These are phyloP conservation scores for Enoplolaimus lenunculus DNA, from an alignment of 2,888 invertebrate genomes.

Conservation along the genomic window DNA sequence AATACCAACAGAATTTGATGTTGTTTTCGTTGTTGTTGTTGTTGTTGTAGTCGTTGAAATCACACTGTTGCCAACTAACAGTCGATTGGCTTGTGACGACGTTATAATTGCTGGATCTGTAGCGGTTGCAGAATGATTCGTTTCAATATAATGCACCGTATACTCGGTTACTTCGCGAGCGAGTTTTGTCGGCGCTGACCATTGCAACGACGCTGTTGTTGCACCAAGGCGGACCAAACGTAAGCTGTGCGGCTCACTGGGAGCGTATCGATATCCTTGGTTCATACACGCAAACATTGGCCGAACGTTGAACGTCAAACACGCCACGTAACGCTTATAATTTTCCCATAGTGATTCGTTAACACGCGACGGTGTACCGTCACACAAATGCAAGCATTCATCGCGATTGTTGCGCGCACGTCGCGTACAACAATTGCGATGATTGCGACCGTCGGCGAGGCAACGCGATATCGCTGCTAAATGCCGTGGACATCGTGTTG, in stretches of 20 bases:
- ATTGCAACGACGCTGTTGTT: neutral
- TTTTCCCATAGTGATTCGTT: conserved; percentile 22
- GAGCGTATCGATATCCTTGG: conserved; percentile 28
- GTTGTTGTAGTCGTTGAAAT: too few relatives aligned
- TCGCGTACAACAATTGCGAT: conserved; percentile 29
- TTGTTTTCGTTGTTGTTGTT: too few relatives aligned
- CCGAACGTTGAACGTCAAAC: conserved; percentile 31
- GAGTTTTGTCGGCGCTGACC: conserved; percentile 12
- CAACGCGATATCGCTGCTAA: conserved; percentile 30
- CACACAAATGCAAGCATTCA: conserved; percentile 32
- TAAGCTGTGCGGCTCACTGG: conserved; percentile 28
- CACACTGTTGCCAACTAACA: too few relatives aligned
- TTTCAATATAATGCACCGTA: neutral
- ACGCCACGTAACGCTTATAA: conserved; percentile 26
- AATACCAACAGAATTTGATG: too few relatives aligned
- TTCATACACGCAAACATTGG: conserved; percentile 31
- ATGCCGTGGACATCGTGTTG: conserved; percentile 27
- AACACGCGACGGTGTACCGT: conserved; percentile 24
- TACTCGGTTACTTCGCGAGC: conserved; percentile 5
- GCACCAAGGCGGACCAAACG: neutral
- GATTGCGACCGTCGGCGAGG: conserved; percentile 32
- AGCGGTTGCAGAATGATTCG: neutral
- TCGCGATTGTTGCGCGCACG: conserved; percentile 25
- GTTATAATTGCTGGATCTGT: too few relatives aligned
- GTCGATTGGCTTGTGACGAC: too few relatives aligned